Percentiles rank a stretch among this genome's conserved stretches.
These are phyloP conservation scores for Hipposideros armiger DNA, from an alignment of 2,113 vertebrate species.

Conservation along the genomic window DNA sequence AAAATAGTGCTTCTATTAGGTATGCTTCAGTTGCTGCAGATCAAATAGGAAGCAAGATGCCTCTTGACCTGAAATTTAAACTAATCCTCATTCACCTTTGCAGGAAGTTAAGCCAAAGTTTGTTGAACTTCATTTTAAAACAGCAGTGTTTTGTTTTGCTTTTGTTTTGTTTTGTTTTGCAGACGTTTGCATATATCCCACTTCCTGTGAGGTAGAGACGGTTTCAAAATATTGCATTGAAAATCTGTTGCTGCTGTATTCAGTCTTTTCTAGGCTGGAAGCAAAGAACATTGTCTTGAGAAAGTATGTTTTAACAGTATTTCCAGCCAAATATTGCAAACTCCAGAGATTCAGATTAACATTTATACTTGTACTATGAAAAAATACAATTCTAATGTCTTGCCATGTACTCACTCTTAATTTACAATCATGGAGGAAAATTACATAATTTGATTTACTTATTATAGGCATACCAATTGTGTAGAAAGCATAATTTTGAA, in stretches of 20 bases:
- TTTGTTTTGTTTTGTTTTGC: not conserved
- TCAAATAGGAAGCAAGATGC: conserved; percentile 70
- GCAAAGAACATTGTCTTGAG: conserved; percentile 58
- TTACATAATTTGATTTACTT: not conserved
- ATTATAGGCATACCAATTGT: not conserved
- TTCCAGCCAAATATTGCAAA: conserved; percentile 53
- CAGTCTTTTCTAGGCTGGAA: conserved; percentile 42
- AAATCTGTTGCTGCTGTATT: conserved; percentile 57
- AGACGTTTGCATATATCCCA: conserved; percentile 38
- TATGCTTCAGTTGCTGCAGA: conserved; percentile 75
- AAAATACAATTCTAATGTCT: conserved; percentile 52
- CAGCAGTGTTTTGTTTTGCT: not conserved
- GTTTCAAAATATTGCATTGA: conserved; percentile 44
- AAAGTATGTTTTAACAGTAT: conserved; percentile 54
- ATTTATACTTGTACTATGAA: conserved; percentile 41
- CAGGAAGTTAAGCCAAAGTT: conserved; percentile 73
- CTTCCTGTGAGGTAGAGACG: not conserved
- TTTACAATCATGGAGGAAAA: conserved; percentile 51
- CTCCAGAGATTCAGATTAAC: conserved; percentile 60
- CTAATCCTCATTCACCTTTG: conserved; percentile 68
- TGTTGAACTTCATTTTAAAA: conserved; percentile 72
- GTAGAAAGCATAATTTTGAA: conserved; percentile 24
- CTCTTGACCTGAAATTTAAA: conserved; percentile 75
- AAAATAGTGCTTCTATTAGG: conserved; percentile 82
- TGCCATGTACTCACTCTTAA: conserved; percentile 41